Evolutionary conservation across 2,797 vertebrate genomes (phyloP).

Genomic region (Trematomus bernacchii): DNA sequence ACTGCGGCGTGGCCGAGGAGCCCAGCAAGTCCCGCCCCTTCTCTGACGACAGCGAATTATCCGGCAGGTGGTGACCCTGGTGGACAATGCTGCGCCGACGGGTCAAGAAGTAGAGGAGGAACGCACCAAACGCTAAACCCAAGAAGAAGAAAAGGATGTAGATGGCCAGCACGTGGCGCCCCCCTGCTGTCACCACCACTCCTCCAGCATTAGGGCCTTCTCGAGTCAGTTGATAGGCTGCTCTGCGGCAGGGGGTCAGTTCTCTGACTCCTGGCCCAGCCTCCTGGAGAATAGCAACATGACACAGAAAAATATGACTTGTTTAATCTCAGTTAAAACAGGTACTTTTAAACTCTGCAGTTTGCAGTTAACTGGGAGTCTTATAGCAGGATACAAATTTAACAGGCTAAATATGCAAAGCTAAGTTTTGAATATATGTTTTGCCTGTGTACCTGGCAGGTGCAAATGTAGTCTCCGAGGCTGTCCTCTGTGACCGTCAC

Average conservation of each 20-base stretch:
- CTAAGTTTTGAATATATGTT: neutral
- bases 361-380: neutral
- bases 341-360: too few species aligned
- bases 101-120: conserved; percentile 56
- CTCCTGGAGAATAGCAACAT: conserved; percentile 64
- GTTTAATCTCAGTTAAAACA: neutral
- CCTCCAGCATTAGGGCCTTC: conserved; percentile 60
- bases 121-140: conserved; percentile 49
- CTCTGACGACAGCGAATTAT: conserved; percentile 77
- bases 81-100: conserved; percentile 13
- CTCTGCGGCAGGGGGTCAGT: conserved; percentile 79
- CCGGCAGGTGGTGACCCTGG: conserved; percentile 56
- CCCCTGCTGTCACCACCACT: conserved; percentile 11
- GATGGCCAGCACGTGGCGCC: conserved; percentile 80
- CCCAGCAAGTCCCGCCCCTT: conserved; percentile 86
- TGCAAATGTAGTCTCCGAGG: conserved; percentile 86
- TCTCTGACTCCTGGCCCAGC: conserved; percentile 63
- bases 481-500: conserved; percentile 82
- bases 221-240: conserved; percentile 83
- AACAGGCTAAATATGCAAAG: neutral
- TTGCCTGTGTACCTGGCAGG: conserved; percentile 82
- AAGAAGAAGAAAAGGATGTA: conserved; percentile 81
- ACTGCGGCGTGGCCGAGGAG: conserved; percentile 87
- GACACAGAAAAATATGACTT: neutral
- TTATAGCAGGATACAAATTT: neutral